Conservation (phyloP, 2,888 invertebrate genomes). For the Cheilosia urbana region DNA sequence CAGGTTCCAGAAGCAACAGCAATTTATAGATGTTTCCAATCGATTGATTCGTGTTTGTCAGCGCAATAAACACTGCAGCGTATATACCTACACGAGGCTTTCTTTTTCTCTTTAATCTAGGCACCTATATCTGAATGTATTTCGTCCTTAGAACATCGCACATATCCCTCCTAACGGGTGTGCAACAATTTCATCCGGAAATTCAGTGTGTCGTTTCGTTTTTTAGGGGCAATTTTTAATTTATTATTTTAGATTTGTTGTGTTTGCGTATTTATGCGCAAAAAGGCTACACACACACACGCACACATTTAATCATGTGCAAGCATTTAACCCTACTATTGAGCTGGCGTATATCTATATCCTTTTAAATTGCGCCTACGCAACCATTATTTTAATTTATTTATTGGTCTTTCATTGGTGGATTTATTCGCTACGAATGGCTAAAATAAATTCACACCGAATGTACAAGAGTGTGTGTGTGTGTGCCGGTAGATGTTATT, state of each 20-base stretch:
- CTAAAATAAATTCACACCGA: conserved; percentile 71
- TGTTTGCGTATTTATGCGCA: conserved; percentile 54
- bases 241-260: conserved; percentile 73
- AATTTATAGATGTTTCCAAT: conserved; percentile 75
- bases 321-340: conserved; percentile 36
- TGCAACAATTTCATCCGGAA: conserved; percentile 62
- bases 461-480: conserved; percentile 18
- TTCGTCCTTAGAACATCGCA: conserved; percentile 1
- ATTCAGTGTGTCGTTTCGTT: conserved; percentile 23
- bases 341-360: conserved; percentile 46
- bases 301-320: neutral
- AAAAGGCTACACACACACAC: conserved; percentile 31
- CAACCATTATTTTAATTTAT: conserved; percentile 83
- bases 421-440: conserved; percentile 81
- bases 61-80: conserved; percentile 55
- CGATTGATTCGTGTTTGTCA: conserved; percentile 74
- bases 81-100: neutral
- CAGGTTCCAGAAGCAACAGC: conserved; percentile 10
- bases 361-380: conserved; percentile 75
- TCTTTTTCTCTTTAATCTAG: neutral
- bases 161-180: no score
- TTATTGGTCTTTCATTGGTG: conserved; percentile 83
- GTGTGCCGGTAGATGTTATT: neutral
- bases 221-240: conserved; percentile 67
- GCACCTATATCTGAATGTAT: conserved; percentile 22